phyloP scores from a whole-genome alignment of 1,140 invertebrate species.

The Coenobita brevimanus region DNA sequence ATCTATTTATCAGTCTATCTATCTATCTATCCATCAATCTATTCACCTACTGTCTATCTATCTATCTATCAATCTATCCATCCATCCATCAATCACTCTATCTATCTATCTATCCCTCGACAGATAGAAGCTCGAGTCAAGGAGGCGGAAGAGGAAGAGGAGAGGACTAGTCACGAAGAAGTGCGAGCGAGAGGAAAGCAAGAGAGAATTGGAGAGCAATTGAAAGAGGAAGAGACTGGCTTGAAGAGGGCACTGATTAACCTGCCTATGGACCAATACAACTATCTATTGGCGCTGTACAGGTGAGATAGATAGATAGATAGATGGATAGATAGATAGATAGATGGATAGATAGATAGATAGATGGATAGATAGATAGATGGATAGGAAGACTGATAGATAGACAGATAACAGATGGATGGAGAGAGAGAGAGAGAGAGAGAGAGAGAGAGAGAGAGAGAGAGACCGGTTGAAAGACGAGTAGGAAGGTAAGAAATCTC shows the following conservation, averaged over 20 bases:
- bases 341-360: too few relatives aligned
- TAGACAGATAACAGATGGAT: too few relatives aligned
- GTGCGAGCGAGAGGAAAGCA: conserved; percentile 16
- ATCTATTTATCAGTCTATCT: too few relatives aligned
- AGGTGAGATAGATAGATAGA: background rate
- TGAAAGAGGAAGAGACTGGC: conserved; percentile 47
- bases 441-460: too few relatives aligned
- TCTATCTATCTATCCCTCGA: background rate
- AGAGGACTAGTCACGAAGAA: conserved; percentile 33
- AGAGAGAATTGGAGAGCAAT: conserved; percentile 29
- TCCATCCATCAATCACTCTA: background rate
- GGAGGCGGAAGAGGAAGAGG: conserved; percentile 19
- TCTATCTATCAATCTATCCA: background rate
- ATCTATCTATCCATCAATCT: too few relatives aligned
- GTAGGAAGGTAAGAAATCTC: too few relatives aligned
- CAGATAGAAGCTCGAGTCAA: conserved; percentile 18
- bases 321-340: too few relatives aligned
- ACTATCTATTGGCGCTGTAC: conserved; percentile 39
- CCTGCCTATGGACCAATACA: conserved; percentile 62
- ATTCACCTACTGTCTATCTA: background rate
- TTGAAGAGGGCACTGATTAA: conserved; percentile 38
- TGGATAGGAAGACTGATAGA: too few relatives aligned
- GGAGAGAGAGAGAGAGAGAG: too few relatives aligned
- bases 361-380: too few relatives aligned
- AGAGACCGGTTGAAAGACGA: too few relatives aligned